A percentile compares a stretch with the other conserved stretches of the same genome.
phyloP scores from a whole-genome alignment of 1,140 invertebrate genomes.

The Apis cerana region DNA sequence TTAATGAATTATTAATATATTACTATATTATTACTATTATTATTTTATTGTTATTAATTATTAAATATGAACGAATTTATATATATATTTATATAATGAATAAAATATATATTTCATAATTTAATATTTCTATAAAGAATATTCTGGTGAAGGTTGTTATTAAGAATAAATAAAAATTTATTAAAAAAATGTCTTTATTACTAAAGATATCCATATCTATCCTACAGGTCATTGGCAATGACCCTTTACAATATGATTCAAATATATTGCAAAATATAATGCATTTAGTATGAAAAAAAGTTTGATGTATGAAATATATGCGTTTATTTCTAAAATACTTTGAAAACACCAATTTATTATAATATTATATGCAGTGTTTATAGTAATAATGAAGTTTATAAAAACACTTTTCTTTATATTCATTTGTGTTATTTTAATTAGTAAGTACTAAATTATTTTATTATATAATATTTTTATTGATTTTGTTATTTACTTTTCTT shows the following conservation, averaged over 20 bases:
- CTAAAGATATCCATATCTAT: conserved; percentile 4
- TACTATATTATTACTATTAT: background rate
- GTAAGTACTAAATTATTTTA: conserved; percentile 37
- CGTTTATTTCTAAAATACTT: background rate
- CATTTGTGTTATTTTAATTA: background rate
- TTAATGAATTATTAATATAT: background rate
- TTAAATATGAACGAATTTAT: background rate
- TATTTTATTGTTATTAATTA: background rate
- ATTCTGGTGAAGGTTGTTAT: background rate
- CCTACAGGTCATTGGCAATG: conserved; percentile 19
- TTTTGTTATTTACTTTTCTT: background rate
- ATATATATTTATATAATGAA: too few relatives aligned
- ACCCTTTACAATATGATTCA: background rate
- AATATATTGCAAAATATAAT: background rate
- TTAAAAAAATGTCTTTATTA: background rate
- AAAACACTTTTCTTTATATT: conserved; percentile 36
- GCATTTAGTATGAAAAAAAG: background rate
- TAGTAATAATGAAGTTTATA: conserved; percentile 31
- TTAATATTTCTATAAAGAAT: conserved; percentile 12
- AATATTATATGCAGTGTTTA: background rate
- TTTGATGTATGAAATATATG: conserved; percentile 25
- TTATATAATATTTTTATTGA: conserved; percentile 9
- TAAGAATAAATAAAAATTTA: conserved; percentile 9
- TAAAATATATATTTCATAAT: conserved; percentile 1
- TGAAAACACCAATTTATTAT: background rate